Base-by-base conservation (phyloP, 2,113 vertebrate genomes). In the Xyliphius kryptos region DNA sequence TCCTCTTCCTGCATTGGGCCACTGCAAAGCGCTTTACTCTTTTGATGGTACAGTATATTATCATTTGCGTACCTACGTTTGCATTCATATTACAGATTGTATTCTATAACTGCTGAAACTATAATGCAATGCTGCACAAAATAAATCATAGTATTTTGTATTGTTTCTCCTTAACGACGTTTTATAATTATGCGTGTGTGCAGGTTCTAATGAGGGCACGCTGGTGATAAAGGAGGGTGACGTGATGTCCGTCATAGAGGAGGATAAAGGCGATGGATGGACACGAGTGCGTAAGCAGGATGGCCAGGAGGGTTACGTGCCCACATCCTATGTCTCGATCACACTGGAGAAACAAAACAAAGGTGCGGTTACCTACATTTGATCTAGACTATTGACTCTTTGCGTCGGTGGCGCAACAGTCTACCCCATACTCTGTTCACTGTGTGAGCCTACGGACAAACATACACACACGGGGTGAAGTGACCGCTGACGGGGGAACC, bases 311-410 rank as follows among this genome's bases (percentile, higher is more conserved):
- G 96, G 96, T 85, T 99, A 99, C 68, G 92, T 99, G 58, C 96
- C 96, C 78, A 97, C 95, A 3, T 94, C 95, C 70, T 99, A 99
- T 77, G 93, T 99, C 85, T 94, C 97, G 80, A 92, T 98, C 86
- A 95, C 94, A 57, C 79, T 99, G 91, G 95, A 98, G 90, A 97
- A 91, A 85, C 95, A 91, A 88, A 92, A 93, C 91, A 97, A 98
- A 99, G 95, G 95, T 99, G 96, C 96, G 83, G 96, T 98, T 89
- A 98, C 96, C 80, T 98, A 98, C 88, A 98, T 98, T 87, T 98
- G 92, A 92, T 56, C 82, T n/a, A 46, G 51, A 52, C 51, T 32
- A 32, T 32, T 32, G 26, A 32, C 26, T 32, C 26, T 32, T 32
- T 32, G 26, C 26, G 7, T 32, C 26, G 26, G 26, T 32, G 26